phyloP scores from a whole-genome alignment of 2,113 vertebrate species.

The Apodemus speciosus region DNA sequence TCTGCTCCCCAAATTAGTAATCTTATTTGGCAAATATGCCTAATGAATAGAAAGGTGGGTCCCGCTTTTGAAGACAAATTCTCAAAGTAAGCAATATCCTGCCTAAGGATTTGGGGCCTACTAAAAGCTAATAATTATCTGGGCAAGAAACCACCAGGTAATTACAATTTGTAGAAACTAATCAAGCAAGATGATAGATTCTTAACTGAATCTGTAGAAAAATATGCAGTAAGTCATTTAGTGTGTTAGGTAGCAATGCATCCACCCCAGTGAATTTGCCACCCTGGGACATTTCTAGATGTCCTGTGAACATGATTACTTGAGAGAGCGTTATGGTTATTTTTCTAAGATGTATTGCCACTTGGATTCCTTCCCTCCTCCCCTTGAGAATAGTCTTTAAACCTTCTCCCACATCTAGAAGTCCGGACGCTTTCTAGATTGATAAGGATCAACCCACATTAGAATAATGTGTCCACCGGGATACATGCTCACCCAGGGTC shows the following conservation, averaged over 20 bases:
- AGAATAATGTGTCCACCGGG: not conserved
- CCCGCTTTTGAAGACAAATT: not conserved
- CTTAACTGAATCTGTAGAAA: not conserved
- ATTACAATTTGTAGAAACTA: not conserved
- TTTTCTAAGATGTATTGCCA: not conserved
- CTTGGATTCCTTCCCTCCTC: not conserved
- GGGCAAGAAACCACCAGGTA: not conserved
- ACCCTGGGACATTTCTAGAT: not conserved
- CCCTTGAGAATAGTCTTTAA: not conserved
- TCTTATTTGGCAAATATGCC: slow-evolving; percentile 2
- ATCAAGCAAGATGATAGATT: not conserved
- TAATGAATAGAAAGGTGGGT: not conserved
- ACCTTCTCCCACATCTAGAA: not conserved
- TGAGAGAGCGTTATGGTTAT: not conserved
- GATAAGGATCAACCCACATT: not conserved
- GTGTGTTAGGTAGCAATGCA: not conserved
- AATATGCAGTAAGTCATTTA: not conserved
- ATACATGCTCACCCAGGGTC: not conserved
- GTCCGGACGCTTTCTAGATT: not conserved
- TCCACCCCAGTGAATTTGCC: not conserved
- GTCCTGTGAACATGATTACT: not conserved
- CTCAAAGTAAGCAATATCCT: not conserved
- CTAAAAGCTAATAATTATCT: not conserved
- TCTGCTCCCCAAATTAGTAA: not conserved
- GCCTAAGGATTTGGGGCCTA: not conserved